These are phyloP conservation scores for Cataglyphis rosenhaueri DNA, from an alignment of 2,888 invertebrate species.

Conservation along the genomic window DNA sequence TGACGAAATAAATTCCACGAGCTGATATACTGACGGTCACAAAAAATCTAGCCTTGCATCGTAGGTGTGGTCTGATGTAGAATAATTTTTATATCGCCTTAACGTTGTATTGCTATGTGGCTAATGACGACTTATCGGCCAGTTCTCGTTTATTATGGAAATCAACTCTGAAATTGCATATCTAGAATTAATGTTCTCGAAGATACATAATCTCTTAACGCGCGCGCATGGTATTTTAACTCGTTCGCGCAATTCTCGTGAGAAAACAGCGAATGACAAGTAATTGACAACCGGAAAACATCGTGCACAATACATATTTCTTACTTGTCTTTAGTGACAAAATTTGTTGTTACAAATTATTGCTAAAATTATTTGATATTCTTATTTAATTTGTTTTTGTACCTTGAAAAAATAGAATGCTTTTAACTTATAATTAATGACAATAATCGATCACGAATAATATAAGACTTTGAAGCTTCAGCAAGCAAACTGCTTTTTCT, in stretches of 20 bases:
- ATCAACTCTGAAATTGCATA: slow-evolving; percentile 41
- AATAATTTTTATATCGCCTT: slow-evolving; percentile 65
- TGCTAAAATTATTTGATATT: not conserved
- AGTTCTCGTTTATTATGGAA: slow-evolving; percentile 67
- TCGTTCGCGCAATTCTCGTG: slow-evolving; percentile 2
- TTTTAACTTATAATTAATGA: not conserved
- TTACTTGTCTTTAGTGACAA: not conserved
- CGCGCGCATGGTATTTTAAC: slow-evolving; percentile 19
- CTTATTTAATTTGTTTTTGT: not conserved
- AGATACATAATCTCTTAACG: slow-evolving; percentile 32
- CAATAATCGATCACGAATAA: not conserved
- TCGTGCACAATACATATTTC: not conserved
- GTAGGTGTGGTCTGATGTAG: slow-evolving; percentile 78
- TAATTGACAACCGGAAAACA: not conserved
- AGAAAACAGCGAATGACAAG: not conserved
- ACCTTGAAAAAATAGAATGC: not conserved
- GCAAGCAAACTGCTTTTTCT: slow-evolving; percentile 38
- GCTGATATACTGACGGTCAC: slow-evolving; percentile 58
- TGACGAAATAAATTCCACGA: slow-evolving; percentile 64
- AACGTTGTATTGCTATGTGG: slow-evolving; percentile 54
- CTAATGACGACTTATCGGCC: slow-evolving; percentile 77
- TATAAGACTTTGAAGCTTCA: slow-evolving; percentile 1
- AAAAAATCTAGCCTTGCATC: slow-evolving; percentile 80
- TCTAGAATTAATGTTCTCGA: slow-evolving; percentile 44
- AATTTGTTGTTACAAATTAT: slow-evolving; percentile 1